Evolutionary conservation across 1,140 invertebrate genomes (phyloP), one percentile per base, ranked within the genome.

Genomic region (Macrosteles quadrilineatus): DNA sequence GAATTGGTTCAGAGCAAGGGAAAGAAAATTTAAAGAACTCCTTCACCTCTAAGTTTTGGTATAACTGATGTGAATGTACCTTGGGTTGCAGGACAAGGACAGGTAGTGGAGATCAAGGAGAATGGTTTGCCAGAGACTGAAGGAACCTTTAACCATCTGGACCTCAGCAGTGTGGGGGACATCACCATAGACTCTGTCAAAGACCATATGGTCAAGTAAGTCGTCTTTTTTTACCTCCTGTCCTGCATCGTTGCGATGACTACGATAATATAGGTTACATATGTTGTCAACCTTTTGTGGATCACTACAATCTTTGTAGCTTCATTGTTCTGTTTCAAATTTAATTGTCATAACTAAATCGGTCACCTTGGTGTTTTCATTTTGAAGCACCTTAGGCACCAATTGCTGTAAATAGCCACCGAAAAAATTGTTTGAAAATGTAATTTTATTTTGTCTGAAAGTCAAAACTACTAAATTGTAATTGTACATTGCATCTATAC

Each of bases 101-200:
- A n/a, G 4, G 68, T 71, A 45, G 67, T 74, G 45, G 45, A 57
- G 57, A 76, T 76, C 62, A 79, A 80, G 75, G 79, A 81, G 71
- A 78, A 78, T 68, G 75, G 78, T 57, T 74, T 78, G 23, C 77
- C 73, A 27, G 79, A 81, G 70, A 71, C 80, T 53, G 79, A 81
- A 68, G 19, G 73, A 68, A 69, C 0, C 75, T 79, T 1, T 75
- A 78, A 53, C 79, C 77, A 73, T 57, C 81, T 83, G 59, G 85
- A 87, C 75, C 72, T 82, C n/a, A 88, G 85, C 75, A 89, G 87
- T 12, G 85, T 91, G 68, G 91, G 89, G 14, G 95, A 97, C 80
- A 96, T 97, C 75, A 97, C 95, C 0, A 92, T 97, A 53, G 95
- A 98, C 83, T 96, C 93, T 72, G 93, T 98, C 21, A 91, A 91